Conservation (phyloP, 2,888 invertebrate genomes). For the Axea sp. region DNA sequence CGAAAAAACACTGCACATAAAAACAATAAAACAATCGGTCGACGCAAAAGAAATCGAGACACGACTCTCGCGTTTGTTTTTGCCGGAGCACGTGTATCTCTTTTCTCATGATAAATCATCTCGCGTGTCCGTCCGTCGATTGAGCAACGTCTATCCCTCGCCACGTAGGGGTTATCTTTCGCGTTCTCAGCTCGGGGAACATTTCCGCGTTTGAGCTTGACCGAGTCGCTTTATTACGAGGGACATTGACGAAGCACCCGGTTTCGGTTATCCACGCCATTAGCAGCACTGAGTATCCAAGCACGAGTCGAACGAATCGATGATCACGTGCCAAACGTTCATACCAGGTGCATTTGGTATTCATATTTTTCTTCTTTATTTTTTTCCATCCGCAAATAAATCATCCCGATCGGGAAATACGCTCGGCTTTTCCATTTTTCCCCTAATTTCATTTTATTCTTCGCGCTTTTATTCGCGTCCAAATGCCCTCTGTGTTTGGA, state of each 20-base stretch:
- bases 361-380: conserved; percentile 14
- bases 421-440: background rate
- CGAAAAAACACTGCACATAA: too few species aligned
- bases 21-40: too few species aligned
- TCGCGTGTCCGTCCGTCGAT: conserved; percentile 11
- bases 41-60: too few species aligned
- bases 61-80: too few species aligned
- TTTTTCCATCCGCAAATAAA: conserved; percentile 8
- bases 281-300: conserved; percentile 28
- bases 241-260: conserved; percentile 51
- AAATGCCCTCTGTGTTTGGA: conserved; percentile 3
- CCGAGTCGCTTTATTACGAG: conserved; percentile 52
- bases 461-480: conserved; percentile 6
- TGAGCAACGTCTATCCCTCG: conserved; percentile 40
- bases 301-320: background rate
- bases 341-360: conserved; percentile 1
- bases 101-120: conserved; percentile 7
- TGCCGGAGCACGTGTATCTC: conserved; percentile 1
- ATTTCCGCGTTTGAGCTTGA: conserved; percentile 51
- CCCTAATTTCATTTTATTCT: background rate
- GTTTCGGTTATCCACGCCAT: conserved; percentile 40
- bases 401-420: background rate
- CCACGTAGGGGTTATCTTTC: conserved; percentile 43
- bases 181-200: conserved; percentile 26
- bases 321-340: background rate